phyloP scores from a whole-genome alignment of 2,113 vertebrate species.

The Nycticorax nycticorax region DNA sequence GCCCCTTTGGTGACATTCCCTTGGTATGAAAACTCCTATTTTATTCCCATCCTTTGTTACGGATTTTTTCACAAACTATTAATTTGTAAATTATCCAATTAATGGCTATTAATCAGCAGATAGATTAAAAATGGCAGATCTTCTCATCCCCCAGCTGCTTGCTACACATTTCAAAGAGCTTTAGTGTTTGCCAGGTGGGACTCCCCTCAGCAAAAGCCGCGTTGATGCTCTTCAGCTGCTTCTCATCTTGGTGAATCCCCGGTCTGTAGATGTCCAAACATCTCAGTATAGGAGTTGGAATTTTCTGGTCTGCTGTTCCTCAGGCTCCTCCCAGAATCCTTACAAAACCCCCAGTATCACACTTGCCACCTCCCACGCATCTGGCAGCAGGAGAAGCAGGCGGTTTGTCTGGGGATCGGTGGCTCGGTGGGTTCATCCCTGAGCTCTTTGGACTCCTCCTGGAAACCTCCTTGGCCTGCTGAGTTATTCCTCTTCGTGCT shows the following conservation, averaged over 20 bases:
- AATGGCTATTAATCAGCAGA: background rate
- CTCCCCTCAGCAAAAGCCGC: background rate
- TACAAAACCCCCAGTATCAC: background rate
- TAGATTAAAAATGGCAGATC: background rate
- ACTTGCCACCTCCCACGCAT: background rate
- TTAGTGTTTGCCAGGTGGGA: background rate
- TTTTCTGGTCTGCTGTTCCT: background rate
- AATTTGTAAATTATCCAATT: background rate
- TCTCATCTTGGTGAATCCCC: background rate
- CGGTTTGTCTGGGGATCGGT: background rate
- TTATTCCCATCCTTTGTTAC: background rate
- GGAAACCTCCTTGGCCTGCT: background rate
- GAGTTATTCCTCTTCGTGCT: background rate
- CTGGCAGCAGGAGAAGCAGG: background rate
- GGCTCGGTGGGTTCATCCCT: background rate
- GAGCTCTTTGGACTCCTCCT: background rate
- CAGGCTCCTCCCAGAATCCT: background rate
- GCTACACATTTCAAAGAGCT: background rate
- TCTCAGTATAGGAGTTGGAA: background rate
- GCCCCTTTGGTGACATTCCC: background rate
- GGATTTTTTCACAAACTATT: background rate
- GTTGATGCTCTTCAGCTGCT: background rate
- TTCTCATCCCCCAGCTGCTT: background rate
- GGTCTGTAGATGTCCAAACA: background rate
- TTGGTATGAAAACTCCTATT: background rate